These are phyloP conservation scores for Euplagia quadripunctaria DNA, from an alignment of 2,888 invertebrate species.

Conservation along the genomic window DNA sequence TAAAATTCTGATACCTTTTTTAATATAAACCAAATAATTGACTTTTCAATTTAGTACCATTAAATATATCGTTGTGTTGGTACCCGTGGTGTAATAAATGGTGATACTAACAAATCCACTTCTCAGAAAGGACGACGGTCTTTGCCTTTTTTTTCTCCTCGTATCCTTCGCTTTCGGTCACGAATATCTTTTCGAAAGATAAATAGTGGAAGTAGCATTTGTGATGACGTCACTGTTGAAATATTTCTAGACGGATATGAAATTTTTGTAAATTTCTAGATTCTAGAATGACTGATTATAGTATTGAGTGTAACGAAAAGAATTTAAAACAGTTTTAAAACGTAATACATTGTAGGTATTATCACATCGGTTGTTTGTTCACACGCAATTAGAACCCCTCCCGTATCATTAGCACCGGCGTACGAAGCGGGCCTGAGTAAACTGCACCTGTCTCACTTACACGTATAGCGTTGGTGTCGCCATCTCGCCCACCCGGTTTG, in stretches of 20 bases:
- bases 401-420: constrained; percentile 81
- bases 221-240: constrained; percentile 68
- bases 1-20: constrained; percentile 45
- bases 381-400: constrained; percentile 83
- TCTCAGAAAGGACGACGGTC: constrained; percentile 75
- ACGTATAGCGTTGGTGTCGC: constrained; percentile 48
- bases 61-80: constrained; percentile 57
- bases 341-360: constrained; percentile 71
- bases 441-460: constrained; percentile 58
- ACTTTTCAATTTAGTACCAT: constrained; percentile 65
- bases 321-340: constrained; percentile 42
- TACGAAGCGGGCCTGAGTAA: constrained; percentile 58
- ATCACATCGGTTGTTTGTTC: constrained; percentile 81
- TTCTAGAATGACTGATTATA: constrained; percentile 19
- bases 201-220: constrained; percentile 70
- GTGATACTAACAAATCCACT: constrained; percentile 78
- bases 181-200: constrained; percentile 76
- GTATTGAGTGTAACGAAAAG: constrained; percentile 28
- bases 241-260: constrained; percentile 38
- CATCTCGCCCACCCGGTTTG: constrained; percentile 63
- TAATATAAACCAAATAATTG: constrained; percentile 60
- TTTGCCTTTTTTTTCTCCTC: constrained; percentile 59
- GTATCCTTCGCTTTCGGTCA: constrained; percentile 70
- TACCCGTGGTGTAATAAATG: constrained; percentile 82
- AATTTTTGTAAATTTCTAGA: constrained; percentile 15